phyloP scores from a whole-genome alignment of 2,888 invertebrate genomes.

The Drosophila picticornis region DNA sequence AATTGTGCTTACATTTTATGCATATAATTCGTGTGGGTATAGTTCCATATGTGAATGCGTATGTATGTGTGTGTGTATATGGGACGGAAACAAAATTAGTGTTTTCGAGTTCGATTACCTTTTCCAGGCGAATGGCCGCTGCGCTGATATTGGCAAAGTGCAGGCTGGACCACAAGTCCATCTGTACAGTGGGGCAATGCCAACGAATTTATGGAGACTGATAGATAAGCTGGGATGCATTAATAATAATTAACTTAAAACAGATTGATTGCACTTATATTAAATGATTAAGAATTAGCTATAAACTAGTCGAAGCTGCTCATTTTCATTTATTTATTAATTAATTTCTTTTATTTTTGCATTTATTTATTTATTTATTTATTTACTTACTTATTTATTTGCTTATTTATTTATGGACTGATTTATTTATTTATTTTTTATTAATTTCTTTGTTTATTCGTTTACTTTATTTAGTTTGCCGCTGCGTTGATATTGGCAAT shows the following conservation, averaged over 20 bases:
- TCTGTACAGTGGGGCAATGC: constrained; percentile 33
- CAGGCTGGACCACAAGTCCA: constrained; percentile 10
- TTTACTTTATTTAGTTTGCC: constrained; percentile 2
- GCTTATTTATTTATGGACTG: neutral
- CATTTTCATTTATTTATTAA: neutral
- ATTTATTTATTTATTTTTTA: neutral
- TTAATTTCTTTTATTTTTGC: neutral
- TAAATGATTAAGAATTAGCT: neutral
- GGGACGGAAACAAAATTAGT: constrained; percentile 12
- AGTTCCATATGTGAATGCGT: neutral
- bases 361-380: neutral
- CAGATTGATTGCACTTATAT: neutral
- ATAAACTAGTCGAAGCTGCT: neutral
- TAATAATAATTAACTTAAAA: neutral
- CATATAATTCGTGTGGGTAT: neutral
- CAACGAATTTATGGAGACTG: neutral
- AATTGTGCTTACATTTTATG: neutral
- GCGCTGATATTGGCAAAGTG: constrained; percentile 29
- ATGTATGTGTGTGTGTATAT: neutral
- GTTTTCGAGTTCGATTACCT: constrained; percentile 53
- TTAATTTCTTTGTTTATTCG: neutral
- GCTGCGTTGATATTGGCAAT: constrained; percentile 26
- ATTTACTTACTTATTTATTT: neutral
- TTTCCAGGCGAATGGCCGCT: constrained; percentile 38
- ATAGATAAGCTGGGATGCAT: neutral